Evolutionary conservation across 1,140 invertebrate species (phyloP), one percentile per base, ranked within the genome.

Genomic region (Piezodorus guildinii): DNA sequence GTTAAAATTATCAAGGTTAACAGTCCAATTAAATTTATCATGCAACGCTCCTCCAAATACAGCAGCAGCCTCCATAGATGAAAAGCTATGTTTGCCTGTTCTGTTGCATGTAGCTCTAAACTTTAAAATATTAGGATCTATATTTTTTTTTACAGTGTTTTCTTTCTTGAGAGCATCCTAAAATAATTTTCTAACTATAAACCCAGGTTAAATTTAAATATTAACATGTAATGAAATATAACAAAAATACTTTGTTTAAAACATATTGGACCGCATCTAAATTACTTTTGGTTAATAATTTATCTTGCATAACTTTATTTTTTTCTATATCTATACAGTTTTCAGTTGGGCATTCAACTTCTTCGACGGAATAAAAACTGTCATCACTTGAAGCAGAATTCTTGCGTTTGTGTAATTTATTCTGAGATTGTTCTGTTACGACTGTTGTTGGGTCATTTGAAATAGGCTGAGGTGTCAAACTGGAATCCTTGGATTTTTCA

Each of bases 21-120:
- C 80, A 63, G 78, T 75, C 82, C 82, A 83, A 19, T 76, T 67
- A 71, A 79, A 81, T 64, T 76, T 76, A 65, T 79, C 76, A 66
- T 81, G 76, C 23, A 83, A 68, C 63, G 73, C 73, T 39, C 77
- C 79, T 21, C 82, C 82, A 69, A 83, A 77, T 59, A 71, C 70
- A 30, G 70, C 69, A 2, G 79, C 80, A 21, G 76, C 79, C 60
- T 81, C 76, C 67, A 74, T 75, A 0, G 81, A 83, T 64, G 76
- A 72, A 71, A 83, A 81, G 4, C 69, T 69, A 71, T 83, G 82
- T 23, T 74, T 73, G 0, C 81, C 81, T 58, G 65, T 71, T 56
- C 81, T 72, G 65, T 81, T 75, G 66, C 81, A 83, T 0, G 81
- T 82, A 5, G 79, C 80, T 65, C 82, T 74, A 64, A 77, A 83